Conservation (phyloP, 2,113 vertebrate genomes). For the Spilogale gracilis region DNA sequence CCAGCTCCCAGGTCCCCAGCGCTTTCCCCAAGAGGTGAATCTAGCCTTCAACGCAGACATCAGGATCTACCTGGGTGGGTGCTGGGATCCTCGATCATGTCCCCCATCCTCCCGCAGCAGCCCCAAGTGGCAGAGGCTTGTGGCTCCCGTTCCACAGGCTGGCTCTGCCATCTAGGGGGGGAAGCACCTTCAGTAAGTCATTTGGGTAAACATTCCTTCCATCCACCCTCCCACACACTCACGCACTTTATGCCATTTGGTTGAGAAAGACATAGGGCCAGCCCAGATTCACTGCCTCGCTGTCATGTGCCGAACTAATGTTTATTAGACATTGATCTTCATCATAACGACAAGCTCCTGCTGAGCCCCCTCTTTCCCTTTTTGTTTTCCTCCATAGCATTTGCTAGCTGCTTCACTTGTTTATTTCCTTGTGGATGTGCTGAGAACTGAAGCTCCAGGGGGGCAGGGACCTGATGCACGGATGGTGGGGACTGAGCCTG, state of each 20-base stretch:
- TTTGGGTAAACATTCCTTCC: neutral
- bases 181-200: neutral
- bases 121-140: neutral
- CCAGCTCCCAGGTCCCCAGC: fast-evolving
- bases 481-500: neutral
- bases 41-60: neutral
- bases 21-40: neutral
- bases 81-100: neutral
- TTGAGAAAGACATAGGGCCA: neutral
- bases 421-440: neutral
- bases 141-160: neutral
- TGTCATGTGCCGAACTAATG: too few relatives aligned
- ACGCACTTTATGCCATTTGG: neutral
- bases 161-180: neutral
- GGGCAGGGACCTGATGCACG: neutral
- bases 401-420: neutral
- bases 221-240: neutral
- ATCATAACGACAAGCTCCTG: neutral
- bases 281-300: neutral
- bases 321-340: neutral
- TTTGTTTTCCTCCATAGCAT: neutral
- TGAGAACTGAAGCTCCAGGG: neutral
- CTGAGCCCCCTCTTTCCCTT: too few relatives aligned
- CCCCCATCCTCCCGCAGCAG: neutral
- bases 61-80: too few relatives aligned